Percentiles rank a stretch among this genome's conserved stretches.
Conservation (phyloP, 2,888 invertebrate genomes). For the Lycocerus yunnanus region DNA sequence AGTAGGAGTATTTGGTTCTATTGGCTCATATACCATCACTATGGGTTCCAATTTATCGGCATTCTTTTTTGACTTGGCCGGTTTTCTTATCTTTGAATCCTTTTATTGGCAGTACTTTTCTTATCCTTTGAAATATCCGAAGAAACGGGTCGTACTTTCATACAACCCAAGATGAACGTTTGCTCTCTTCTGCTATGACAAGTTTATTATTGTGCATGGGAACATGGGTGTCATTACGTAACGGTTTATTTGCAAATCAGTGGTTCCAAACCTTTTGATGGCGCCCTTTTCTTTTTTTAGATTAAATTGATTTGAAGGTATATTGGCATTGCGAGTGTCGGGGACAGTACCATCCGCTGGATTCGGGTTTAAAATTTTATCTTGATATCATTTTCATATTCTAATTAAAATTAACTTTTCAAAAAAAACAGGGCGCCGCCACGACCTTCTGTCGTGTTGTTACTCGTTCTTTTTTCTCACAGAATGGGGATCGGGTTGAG, state of each 20-base stretch:
- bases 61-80: background rate
- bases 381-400: too few species aligned
- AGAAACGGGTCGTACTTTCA: background rate
- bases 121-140: background rate
- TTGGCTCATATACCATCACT: conserved; percentile 24
- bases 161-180: background rate
- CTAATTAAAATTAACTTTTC: too few species aligned
- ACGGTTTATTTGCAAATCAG: background rate
- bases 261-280: background rate
- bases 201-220: background rate
- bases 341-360: too few species aligned
- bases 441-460: too few species aligned
- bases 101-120: background rate
- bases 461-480: too few species aligned
- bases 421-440: too few species aligned
- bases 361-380: too few species aligned
- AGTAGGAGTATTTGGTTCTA: background rate
- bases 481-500: too few species aligned
- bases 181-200: background rate
- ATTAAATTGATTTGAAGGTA: background rate
- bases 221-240: too few species aligned
- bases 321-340: too few species aligned
- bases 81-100: background rate
- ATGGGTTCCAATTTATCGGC: conserved; percentile 12
- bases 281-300: background rate